Evolutionary conservation across 2,113 vertebrate genomes (phyloP).

Genomic region (Carollia perspicillata): DNA sequence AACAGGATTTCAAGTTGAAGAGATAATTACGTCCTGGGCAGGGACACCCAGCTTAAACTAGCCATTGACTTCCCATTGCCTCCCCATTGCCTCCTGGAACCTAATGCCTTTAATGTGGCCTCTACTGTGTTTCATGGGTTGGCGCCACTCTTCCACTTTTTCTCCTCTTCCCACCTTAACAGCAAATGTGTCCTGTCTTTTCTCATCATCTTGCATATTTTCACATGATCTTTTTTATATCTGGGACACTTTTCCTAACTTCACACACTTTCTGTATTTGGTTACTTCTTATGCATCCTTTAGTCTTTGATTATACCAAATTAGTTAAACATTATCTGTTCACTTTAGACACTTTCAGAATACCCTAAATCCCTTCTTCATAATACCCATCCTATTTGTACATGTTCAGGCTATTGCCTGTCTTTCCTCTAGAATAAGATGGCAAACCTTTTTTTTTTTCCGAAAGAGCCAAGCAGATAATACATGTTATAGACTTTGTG

Average conservation of each 20-base stretch:
- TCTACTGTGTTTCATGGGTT: not conserved
- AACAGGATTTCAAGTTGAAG: not conserved
- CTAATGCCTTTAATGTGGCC: not conserved
- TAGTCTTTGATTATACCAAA: not conserved
- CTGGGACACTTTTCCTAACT: not conserved
- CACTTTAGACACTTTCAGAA: not conserved
- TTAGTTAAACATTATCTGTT: not conserved
- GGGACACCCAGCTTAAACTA: not conserved
- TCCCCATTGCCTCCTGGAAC: too few relatives aligned
- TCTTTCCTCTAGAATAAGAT: not conserved
- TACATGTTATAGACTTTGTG: not conserved
- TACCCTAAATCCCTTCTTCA: not conserved
- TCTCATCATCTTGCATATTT: not conserved
- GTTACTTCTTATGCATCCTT: not conserved
- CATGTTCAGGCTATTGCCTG: not conserved
- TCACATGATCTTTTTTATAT: not conserved
- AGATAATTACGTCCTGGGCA: not conserved
- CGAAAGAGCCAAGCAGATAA: not conserved
- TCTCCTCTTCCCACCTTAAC: not conserved
- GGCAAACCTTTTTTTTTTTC: not conserved
- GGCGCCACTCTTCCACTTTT: not conserved
- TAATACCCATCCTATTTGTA: not conserved
- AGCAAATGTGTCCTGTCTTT: not conserved
- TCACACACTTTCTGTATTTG: not conserved
- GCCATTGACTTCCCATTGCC: not conserved